Conservation (phyloP, 2,797 vertebrate genomes). For the Chromobotia macracanthus region DNA sequence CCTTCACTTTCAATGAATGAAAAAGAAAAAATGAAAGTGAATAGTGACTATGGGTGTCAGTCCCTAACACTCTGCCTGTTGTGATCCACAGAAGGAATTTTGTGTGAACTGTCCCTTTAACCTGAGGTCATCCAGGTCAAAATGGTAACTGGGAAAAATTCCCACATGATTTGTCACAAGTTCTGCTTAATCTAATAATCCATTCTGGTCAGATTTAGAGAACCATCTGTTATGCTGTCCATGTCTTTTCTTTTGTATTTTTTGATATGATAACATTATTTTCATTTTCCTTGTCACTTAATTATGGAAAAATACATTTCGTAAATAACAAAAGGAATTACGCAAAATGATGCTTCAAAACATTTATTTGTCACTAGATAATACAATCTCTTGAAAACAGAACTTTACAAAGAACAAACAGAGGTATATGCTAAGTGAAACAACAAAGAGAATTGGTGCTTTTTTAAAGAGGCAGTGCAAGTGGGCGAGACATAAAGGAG, state of each 20-base stretch:
- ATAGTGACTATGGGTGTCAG: background rate
- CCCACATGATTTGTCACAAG: conserved; percentile 35
- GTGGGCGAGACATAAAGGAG: conserved; percentile 3
- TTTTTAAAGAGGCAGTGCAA: conserved; percentile 4
- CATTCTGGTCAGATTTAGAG: background rate
- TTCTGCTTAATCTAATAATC: conserved; percentile 41
- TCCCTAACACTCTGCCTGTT: background rate
- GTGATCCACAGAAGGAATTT: background rate
- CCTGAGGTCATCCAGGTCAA: conserved; percentile 48
- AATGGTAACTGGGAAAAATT: conserved; percentile 47
- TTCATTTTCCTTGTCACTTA: no score
- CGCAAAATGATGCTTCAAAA: conserved; percentile 75
- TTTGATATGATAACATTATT: background rate
- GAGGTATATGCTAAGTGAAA: conserved; percentile 62
- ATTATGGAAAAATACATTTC: background rate
- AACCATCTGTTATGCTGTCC: background rate
- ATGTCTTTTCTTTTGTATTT: background rate
- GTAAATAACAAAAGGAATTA: conserved; percentile 1
- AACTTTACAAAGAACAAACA: conserved; percentile 67
- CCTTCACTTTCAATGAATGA: background rate
- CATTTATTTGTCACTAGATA: conserved; percentile 78
- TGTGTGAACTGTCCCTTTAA: background rate
- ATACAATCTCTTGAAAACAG: conserved; percentile 65
- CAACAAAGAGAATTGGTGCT: conserved; percentile 4
- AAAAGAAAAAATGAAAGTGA: background rate